These are phyloP conservation scores for Streptopelia turtur DNA, from an alignment of 2,797 vertebrate genomes.

Conservation along the genomic window DNA sequence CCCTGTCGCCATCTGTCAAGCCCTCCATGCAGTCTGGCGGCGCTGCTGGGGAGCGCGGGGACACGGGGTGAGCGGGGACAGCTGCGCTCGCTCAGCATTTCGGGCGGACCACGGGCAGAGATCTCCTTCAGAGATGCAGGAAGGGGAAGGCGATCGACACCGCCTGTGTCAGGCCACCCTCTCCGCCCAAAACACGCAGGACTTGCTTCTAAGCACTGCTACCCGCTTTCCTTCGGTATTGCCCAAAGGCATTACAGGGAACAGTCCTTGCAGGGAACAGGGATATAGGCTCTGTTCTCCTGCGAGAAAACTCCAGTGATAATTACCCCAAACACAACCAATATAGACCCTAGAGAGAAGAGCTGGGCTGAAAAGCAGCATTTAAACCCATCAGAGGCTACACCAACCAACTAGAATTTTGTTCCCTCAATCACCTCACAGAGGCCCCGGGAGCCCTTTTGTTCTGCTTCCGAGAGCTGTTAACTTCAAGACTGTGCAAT, in stretches of 20 bases:
- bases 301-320: not conserved
- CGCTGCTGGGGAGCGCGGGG: not conserved
- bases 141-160: rapidly evolving
- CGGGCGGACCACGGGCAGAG: not conserved
- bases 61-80: not conserved
- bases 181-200: not conserved
- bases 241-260: not conserved
- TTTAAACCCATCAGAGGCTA: not conserved
- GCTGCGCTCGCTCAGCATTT: not conserved
- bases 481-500: not conserved
- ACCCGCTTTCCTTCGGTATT: not conserved
- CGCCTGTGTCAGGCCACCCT: not conserved
- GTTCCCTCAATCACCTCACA: not conserved
- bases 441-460: not conserved
- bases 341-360: not conserved
- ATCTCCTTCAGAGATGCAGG: not conserved
- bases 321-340: not conserved
- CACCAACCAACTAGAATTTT: not conserved
- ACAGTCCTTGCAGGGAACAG: not conserved
- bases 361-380: not conserved
- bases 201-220: not conserved
- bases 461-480: not conserved
- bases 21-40: not conserved
- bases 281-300: not conserved
- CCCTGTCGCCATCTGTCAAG: not conserved